A percentile compares a stretch with the other conserved stretches of the same genome.
These are phyloP conservation scores for Ancistrus triradiatus DNA, from an alignment of 2,113 vertebrate species.

Conservation along the genomic window DNA sequence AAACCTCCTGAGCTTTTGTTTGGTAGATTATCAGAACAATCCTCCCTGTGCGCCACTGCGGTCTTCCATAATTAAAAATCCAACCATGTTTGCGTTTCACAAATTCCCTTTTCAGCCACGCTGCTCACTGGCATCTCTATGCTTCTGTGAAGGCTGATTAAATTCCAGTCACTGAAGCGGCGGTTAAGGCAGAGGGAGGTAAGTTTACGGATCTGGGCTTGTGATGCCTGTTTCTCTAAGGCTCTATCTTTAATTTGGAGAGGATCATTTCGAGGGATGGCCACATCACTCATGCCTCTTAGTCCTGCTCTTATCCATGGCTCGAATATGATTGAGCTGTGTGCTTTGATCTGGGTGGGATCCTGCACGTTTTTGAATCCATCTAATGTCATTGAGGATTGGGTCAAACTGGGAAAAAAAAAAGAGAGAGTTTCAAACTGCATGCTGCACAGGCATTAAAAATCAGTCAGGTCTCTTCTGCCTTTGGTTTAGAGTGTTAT, in stretches of 20 bases:
- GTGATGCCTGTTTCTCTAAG: constrained; percentile 50
- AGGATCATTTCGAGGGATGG: constrained; percentile 20
- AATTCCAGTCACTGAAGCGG: constrained; percentile 60
- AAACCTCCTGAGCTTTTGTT: constrained; percentile 12
- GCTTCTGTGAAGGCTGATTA: constrained; percentile 61
- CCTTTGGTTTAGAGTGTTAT: too few species aligned
- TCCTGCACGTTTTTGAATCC: too few species aligned
- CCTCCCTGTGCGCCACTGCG: constrained; percentile 52
- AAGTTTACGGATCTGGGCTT: constrained; percentile 1
- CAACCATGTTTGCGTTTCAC: constrained; percentile 52
- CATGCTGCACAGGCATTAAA: too few species aligned
- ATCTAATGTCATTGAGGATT: too few species aligned
- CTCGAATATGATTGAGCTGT: too few species aligned
- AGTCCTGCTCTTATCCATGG: constrained; percentile 13
- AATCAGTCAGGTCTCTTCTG: too few species aligned
- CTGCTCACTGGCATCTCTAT: constrained; percentile 52
- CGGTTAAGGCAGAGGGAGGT: constrained; percentile 41
- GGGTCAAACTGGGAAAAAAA: too few species aligned
- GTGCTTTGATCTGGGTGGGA: too few species aligned
- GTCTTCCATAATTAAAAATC: constrained; percentile 61
- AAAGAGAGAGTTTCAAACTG: too few species aligned
- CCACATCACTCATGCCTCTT: constrained; percentile 4
- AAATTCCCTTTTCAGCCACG: constrained; percentile 49
- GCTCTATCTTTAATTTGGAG: constrained; percentile 54
- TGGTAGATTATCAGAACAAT: constrained; percentile 55